Evolutionary conservation across 2,888 invertebrate species (phyloP), one percentile per base, ranked within the genome.

Genomic region (Cylindroiulus punctatus): DNA sequence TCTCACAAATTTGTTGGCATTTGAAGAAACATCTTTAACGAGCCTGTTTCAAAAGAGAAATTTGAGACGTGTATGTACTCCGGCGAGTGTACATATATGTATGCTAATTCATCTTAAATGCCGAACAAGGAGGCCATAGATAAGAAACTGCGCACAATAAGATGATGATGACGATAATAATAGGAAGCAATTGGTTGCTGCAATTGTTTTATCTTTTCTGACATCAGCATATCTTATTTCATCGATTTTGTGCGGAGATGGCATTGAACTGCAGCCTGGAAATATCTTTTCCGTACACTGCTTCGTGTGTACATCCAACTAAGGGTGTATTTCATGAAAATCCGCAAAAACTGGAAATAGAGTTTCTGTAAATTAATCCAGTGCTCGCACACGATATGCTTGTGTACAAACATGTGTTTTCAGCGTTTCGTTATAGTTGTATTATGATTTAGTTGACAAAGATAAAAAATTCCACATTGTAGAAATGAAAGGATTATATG

Each of bases 151-250:
- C 65, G 65, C 65, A 65, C 0, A 65, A 65, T 65, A 65, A 65
- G 65, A 65, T 65, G 65, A 26, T 65, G 65, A 65, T 65, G 65
- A 65, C 65, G 65, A 65, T 65, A 65, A 65, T 65, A 65, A 65
- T 65, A 65, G 65, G 26, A 26, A 65, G 65, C 65, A 65, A 65
- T 65, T 65, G 65, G 65, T 26, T 65, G 65, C 65, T 65, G 65
- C 65, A 65, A 65, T 65, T 65, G 65, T 65, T 65, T 65, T 65
- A 65, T 65, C 65, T 65, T 65, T n/a, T 65, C 65, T 65, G 22
- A 65, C 65, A 65, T 65, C 65, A 22, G 10, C 22, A 65, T 65
- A 65, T 65, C 65, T 10, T 65, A 65, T 65, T 65, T 65, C 22
- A 65, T 65, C 65, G 65, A 65, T 65, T 65, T 65, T 65, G 65